A percentile compares a stretch with the other conserved stretches of the same genome.
Evolutionary conservation across 2,113 vertebrate genomes (phyloP).

Genomic region (Macrotus californicus): DNA sequence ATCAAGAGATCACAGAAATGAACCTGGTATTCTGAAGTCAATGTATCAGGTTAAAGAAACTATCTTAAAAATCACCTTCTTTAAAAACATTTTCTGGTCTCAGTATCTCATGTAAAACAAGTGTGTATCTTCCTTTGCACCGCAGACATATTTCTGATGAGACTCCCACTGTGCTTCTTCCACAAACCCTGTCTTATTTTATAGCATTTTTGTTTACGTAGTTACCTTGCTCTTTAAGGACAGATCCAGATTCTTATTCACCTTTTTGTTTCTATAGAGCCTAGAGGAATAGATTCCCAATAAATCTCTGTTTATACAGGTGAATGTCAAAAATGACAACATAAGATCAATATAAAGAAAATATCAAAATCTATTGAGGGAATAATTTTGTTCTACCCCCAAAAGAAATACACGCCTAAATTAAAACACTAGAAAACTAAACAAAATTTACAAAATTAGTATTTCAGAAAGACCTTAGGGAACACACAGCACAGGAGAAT

Average conservation of each 20-base stretch:
- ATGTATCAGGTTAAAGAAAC: background rate
- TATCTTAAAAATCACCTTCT: background rate
- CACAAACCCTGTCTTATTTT: background rate
- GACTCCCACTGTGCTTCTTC: background rate
- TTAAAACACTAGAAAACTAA: background rate
- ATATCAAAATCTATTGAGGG: background rate
- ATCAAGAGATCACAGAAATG: background rate
- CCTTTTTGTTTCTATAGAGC: background rate
- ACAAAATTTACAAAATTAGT: background rate
- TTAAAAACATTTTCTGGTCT: background rate
- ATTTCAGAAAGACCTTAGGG: background rate
- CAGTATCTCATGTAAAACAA: background rate
- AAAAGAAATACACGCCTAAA: background rate
- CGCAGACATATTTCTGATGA: background rate
- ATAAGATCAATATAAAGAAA: background rate
- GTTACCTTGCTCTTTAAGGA: background rate
- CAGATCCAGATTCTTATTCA: background rate
- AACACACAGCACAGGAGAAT: background rate
- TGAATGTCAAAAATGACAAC: background rate
- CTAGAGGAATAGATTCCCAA: background rate
- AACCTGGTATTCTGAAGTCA: background rate
- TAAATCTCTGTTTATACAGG: background rate
- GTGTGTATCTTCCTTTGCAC: background rate
- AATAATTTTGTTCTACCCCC: background rate
- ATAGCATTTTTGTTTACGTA: background rate